phyloP scores from a whole-genome alignment of 2,113 vertebrate genomes.

The Naja naja region DNA sequence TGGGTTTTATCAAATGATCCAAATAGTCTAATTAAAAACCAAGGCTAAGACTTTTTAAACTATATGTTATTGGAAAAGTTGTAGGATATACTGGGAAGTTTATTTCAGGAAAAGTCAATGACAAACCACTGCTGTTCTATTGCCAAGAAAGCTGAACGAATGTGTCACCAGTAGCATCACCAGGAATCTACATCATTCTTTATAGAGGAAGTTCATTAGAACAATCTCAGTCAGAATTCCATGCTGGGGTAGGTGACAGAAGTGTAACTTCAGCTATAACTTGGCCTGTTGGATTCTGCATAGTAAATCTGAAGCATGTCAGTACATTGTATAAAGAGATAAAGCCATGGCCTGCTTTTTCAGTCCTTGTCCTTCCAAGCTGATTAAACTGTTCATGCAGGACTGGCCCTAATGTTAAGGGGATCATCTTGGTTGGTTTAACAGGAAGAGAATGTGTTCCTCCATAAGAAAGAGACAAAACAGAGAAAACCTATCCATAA shows the following conservation, averaged over 20 bases:
- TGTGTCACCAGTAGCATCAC: background rate
- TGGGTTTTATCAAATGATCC: background rate
- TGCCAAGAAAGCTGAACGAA: background rate
- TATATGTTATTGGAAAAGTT: conserved; percentile 27
- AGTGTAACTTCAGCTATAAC: background rate
- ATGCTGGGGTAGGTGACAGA: background rate
- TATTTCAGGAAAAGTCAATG: background rate
- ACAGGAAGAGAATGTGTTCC: background rate
- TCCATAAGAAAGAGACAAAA: background rate
- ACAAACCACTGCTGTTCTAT: background rate
- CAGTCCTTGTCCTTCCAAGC: background rate
- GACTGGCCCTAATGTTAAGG: background rate
- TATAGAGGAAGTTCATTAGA: background rate
- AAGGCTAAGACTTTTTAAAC: conserved; percentile 48
- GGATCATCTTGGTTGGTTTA: background rate
- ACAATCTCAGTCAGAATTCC: background rate
- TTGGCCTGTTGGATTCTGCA: background rate
- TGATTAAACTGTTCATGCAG: background rate
- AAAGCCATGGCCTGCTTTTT: background rate
- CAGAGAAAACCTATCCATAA: background rate
- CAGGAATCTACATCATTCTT: background rate
- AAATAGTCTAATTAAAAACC: conserved; percentile 43
- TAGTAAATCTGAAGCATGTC: background rate
- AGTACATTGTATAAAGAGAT: background rate
- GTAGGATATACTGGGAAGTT: background rate